Conservation (phyloP, 2,888 invertebrate genomes). For the Ferrisia virgata region DNA sequence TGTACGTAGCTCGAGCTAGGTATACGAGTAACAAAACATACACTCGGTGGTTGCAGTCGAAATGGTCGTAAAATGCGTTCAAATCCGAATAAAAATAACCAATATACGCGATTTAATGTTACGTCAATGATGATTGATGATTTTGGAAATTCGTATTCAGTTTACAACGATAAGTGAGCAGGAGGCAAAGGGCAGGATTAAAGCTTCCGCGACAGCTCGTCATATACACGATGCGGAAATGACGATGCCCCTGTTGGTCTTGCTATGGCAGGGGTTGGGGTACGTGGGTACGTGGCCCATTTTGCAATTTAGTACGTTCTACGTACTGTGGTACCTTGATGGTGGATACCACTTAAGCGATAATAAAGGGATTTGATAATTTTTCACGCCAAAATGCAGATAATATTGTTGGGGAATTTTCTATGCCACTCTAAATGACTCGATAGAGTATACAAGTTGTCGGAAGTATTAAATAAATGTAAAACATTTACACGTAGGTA, state of each 20-base stretch:
- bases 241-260: too few relatives aligned
- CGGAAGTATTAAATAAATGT: neutral
- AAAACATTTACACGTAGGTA: neutral
- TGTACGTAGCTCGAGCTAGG: neutral
- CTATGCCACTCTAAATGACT: neutral
- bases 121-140: constrained; percentile 7
- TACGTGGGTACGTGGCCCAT: too few relatives aligned
- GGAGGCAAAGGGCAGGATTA: neutral
- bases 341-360: too few relatives aligned
- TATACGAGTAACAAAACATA: neutral
- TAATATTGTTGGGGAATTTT: neutral
- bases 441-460: neutral
- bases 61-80: neutral
- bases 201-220: neutral
- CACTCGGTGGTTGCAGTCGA: neutral
- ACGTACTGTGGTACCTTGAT: too few relatives aligned
- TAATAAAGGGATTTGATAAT: neutral
- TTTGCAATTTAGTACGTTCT: too few relatives aligned
- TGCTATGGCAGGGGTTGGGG: too few relatives aligned
- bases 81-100: neutral
- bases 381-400: neutral
- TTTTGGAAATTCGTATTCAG: neutral
- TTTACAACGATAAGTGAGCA: neutral
- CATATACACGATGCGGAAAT: neutral
- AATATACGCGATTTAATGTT: neutral